Evolutionary conservation across 2,888 invertebrate species (phyloP).

Genomic region (Leptinotarsa juncta): DNA sequence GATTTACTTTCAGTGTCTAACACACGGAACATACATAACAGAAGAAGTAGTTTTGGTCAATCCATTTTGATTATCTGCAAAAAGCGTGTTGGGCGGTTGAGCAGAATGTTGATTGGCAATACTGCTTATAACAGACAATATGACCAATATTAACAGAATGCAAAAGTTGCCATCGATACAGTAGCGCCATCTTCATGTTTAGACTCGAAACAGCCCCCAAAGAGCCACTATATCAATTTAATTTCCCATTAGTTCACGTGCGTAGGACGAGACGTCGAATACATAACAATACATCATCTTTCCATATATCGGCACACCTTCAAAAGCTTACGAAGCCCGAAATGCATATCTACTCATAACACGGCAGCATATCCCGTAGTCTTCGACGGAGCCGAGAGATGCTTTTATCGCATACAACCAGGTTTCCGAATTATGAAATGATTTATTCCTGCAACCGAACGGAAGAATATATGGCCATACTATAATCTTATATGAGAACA

Average conservation of each 20-base stretch:
- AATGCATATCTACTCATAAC: slow-evolving; percentile 61
- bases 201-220: no score
- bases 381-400: slow-evolving; percentile 48
- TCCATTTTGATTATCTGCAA: no score
- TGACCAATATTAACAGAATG: no score
- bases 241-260: not conserved
- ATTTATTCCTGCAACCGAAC: slow-evolving; percentile 62
- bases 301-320: slow-evolving; percentile 35
- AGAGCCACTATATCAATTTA: no score
- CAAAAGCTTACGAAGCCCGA: slow-evolving; percentile 53
- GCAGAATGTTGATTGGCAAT: no score
- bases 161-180: no score
- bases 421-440: slow-evolving; percentile 62
- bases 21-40: no score
- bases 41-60: no score
- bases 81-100: no score
- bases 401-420: slow-evolving; percentile 62
- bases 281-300: slow-evolving; percentile 53
- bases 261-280: slow-evolving; percentile 39
- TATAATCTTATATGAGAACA: slow-evolving; percentile 30
- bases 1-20: no score
- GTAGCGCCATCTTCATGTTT: no score
- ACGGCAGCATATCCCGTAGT: slow-evolving; percentile 52
- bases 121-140: no score
- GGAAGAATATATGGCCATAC: slow-evolving; percentile 60